Conservation (phyloP, 1,140 invertebrate genomes). For the Theocolax elegans region DNA sequence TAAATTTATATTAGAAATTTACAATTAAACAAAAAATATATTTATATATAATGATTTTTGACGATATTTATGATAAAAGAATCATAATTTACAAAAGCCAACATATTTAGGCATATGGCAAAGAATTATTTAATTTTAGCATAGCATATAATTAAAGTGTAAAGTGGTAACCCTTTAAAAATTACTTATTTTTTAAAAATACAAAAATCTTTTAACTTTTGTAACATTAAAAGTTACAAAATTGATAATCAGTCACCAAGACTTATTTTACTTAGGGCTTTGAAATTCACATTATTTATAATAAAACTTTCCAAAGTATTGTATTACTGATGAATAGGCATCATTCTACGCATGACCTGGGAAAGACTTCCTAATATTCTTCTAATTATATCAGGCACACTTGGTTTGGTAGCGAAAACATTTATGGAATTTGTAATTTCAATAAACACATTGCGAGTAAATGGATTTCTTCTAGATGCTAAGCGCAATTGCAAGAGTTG, state of each 20-base stretch:
- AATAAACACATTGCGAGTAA: slow-evolving; percentile 88
- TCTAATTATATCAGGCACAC: slow-evolving; percentile 55
- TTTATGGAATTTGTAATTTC: slow-evolving; percentile 68
- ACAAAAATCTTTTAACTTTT: slow-evolving; percentile 20
- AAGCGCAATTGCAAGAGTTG: slow-evolving; percentile 92
- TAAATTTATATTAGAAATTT: slow-evolving; percentile 14
- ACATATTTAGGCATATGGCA: not conserved
- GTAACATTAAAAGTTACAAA: slow-evolving; percentile 5
- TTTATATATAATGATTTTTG: not conserved
- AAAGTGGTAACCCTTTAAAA: slow-evolving; percentile 22
- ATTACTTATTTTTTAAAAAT: slow-evolving; percentile 24
- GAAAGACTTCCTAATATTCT: slow-evolving; percentile 56
- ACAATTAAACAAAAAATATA: slow-evolving; percentile 1
- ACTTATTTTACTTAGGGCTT: slow-evolving; percentile 1
- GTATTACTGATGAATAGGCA: slow-evolving; percentile 53
- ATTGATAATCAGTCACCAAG: slow-evolving; percentile 20
- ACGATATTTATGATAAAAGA: not conserved
- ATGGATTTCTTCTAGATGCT: slow-evolving; percentile 92
- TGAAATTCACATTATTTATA: slow-evolving; percentile 10
- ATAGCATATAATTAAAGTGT: no score
- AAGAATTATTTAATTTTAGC: slow-evolving; percentile 5
- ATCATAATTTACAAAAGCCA: not conserved
- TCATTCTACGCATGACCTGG: slow-evolving; percentile 58
- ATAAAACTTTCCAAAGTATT: slow-evolving; percentile 6
- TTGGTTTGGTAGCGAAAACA: slow-evolving; percentile 50